A percentile compares a stretch with the other conserved stretches of the same genome.
Evolutionary conservation across 37 sponge, comb jelly and placozoan species (phyloP).

Genomic region (Halichondria panicea): DNA sequence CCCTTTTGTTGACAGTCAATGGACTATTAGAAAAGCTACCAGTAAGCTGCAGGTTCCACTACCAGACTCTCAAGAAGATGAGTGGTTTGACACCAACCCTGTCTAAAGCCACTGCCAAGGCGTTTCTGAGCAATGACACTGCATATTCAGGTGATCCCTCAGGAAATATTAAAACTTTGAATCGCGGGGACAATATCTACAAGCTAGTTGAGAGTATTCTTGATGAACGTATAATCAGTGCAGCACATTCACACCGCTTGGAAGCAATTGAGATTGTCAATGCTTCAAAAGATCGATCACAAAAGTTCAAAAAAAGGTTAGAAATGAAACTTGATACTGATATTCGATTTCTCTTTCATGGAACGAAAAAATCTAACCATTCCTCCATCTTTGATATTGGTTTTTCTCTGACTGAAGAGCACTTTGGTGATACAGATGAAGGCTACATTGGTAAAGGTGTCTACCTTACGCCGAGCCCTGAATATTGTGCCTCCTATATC

Average conservation of each 20-base stretch:
- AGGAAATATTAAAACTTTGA: too few species aligned
- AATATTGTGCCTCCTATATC: constrained; percentile 16
- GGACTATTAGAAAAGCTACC: too few species aligned
- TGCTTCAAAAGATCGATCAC: not conserved
- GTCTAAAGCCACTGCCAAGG: not conserved
- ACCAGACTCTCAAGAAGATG: too few species aligned
- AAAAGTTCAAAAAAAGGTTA: not conserved
- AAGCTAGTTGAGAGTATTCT: not conserved
- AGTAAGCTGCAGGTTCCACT: too few species aligned
- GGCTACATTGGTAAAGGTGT: constrained; percentile 22
- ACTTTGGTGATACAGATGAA: constrained; percentile 15
- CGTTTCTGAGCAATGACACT: not conserved
- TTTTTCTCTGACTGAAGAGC: not conserved
- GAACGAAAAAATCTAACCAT: constrained; percentile 3
- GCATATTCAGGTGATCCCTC: not conserved
- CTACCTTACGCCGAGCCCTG: not conserved
- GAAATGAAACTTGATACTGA: not conserved
- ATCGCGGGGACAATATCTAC: too few species aligned
- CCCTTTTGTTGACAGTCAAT: too few species aligned
- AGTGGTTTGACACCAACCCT: not conserved
- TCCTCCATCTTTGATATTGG: constrained; percentile 3
- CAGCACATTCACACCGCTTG: not conserved
- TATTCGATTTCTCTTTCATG: constrained; percentile 11
- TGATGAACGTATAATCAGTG: not conserved
- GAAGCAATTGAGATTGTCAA: not conserved